Evolutionary conservation across 2,797 vertebrate species (phyloP), one percentile per base, ranked within the genome.

Genomic region (Bradypus variegatus): DNA sequence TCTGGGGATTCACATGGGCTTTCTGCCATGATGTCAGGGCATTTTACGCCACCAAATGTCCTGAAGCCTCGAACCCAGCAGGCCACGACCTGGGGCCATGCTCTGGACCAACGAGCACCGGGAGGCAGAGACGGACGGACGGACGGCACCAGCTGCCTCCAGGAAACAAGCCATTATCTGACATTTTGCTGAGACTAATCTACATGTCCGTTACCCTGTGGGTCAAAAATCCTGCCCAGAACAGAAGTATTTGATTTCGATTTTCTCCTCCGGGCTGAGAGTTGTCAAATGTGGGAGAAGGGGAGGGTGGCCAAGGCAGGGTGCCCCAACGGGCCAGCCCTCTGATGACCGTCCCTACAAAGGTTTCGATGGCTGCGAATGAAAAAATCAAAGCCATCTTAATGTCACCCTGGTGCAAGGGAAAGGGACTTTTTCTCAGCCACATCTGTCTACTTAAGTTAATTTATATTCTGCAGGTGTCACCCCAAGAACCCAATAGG

Each of bases 381-480:
- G 41, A 31, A 50, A 55, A 75, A 36, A 67, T n/a, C 60, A 58
- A 77, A 78, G 45, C 21, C 55, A n/a, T 25, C 53, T 82, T 81
- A 8, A 3, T 31, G 29, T n/a, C 67, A 33, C 48, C 50, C 55
- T 1, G 0, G 65, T 2, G 6, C 33, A 13, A 1, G 15, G 53
- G 10, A 73, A 84, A 77, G 62, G 31, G 55, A 19, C 77, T 38
- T 58, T 58, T 15, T 36, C 36, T 70, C 77, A 6, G 69, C 67
- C 60, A 36, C n/a, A 16, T 48, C 90, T 91, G 62, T 83, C 90
- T 65, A 6, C 60, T 55, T 18, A 31, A n/a, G 36, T 81, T 92
- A 31, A 94, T 95, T 94, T 58, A 50, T 48, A 86, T 92, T 95
- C 92, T 25, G 18, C 36, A 2, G 55, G 50, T 64, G 75, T 69